Conservation (phyloP, 2,797 vertebrate species). For the Cuculus canorus region DNA sequence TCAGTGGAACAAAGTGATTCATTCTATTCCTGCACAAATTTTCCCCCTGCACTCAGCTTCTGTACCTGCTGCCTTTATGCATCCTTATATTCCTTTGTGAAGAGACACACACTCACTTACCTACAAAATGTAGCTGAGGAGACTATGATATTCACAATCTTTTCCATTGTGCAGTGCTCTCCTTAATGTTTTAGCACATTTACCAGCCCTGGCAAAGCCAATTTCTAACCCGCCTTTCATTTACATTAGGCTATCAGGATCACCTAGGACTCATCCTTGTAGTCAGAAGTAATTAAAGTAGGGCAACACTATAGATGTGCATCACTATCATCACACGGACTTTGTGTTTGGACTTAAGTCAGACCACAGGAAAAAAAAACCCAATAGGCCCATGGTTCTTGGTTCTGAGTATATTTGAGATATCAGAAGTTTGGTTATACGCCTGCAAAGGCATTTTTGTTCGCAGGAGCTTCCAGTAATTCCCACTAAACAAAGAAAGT, state of each 20-base stretch:
- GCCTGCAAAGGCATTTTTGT: not conserved
- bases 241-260: not conserved
- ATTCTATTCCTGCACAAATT: not conserved
- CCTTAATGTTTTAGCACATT: not conserved
- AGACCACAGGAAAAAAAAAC: not conserved
- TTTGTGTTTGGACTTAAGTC: not conserved
- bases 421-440: not conserved
- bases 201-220: not conserved
- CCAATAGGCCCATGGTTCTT: not conserved
- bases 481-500: not conserved
- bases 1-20: not conserved
- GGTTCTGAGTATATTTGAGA: not conserved
- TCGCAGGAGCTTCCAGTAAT: constrained; percentile 10
- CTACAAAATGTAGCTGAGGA: not conserved
- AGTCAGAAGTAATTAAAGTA: not conserved
- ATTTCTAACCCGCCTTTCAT: not conserved
- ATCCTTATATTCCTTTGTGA: not conserved
- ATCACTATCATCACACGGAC: not conserved
- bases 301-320: not conserved
- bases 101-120: not conserved
- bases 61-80: accelerated
- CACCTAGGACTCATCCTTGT: not conserved
- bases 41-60: not conserved
- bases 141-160: not conserved
- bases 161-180: not conserved